Base-by-base conservation (phyloP, 1,140 invertebrate species). In the Cyrtorhinus lividipennis region DNA sequence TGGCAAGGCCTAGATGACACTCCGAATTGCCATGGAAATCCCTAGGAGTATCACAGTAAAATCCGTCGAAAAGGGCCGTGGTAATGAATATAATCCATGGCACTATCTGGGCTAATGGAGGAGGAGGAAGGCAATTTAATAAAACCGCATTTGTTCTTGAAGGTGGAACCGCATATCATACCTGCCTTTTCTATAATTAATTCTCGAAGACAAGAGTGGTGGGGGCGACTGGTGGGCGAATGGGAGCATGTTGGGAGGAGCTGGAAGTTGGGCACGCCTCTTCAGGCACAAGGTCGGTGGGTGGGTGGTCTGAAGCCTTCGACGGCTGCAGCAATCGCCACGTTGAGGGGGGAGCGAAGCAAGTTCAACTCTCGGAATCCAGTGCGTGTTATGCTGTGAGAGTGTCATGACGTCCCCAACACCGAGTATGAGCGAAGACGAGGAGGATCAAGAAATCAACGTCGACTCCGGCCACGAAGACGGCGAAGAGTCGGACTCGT, bases 361-460 rank as follows among this genome's bases (percentile, higher is more conserved):
- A 8, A 20, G 18, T 10, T 53, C 48, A 20, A 10, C 48, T 22
- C 5, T 15, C 5, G 30, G 48, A 20, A 5, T 8, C 48, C 48
- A 53, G 48, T 53, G 8, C 10, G 56, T 58, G 56, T 58, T 24
- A 58, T 58, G 56, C 56, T 15, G 56, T 58, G 56, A 58, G 56
- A 24, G 56, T 24, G 25, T 12, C 8, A 66, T 66, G 66, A 66
- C 62, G 61, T 65, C 64, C 13, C 62, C 62, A 8, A 24, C 61
- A 24, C 57, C 53, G 30, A 60, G 62, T 18, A 57, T 61, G 24
- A 62, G 63, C 62, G 45, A 62, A 30, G 64, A 66, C 27, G 69
- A 71, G 44, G 68, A 67, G 44, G 69, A 71, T 8, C 66, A 70
- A 56, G 70, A 71, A 61, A 71, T 71, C 60, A 69, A 71, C 64